phyloP scores from a whole-genome alignment of 1,140 invertebrate genomes.

The Drosophila azteca region DNA sequence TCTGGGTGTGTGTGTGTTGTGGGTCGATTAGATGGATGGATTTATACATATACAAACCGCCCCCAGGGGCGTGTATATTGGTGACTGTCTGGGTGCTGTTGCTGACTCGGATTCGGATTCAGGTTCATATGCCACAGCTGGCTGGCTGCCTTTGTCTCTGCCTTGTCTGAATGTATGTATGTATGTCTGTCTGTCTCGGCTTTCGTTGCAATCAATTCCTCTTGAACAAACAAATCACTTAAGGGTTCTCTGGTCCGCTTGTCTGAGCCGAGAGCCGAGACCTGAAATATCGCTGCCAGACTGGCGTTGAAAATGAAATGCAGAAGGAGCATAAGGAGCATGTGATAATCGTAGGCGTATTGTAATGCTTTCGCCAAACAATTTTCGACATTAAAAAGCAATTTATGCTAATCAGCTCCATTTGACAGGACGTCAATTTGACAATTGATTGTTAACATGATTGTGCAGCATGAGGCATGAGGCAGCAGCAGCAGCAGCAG shows the following conservation, averaged over 20 bases:
- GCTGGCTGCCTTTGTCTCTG: conserved; percentile 26
- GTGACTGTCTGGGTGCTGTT: conserved; percentile 8
- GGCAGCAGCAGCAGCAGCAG: too few species aligned
- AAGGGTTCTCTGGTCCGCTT: conserved; percentile 20
- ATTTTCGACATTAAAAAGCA: conserved; percentile 43
- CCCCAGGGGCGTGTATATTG: not conserved
- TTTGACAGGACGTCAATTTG: conserved; percentile 25
- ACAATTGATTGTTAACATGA: conserved; percentile 17
- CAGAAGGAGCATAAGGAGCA: conserved; percentile 24
- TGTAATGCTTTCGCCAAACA: conserved; percentile 23
- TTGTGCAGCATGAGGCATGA: not conserved
- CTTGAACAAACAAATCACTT: conserved; percentile 65
- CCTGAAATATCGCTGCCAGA: conserved; percentile 35
- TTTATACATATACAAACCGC: conserved; percentile 44
- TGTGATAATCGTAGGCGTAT: conserved; percentile 44
- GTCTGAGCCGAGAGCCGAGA: conserved; percentile 7
- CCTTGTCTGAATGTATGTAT: not conserved
- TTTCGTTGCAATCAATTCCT: conserved; percentile 58
- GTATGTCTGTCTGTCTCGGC: conserved; percentile 28
- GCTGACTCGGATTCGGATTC: conserved; percentile 15
- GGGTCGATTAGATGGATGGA: conserved; percentile 32
- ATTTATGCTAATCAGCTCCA: conserved; percentile 46
- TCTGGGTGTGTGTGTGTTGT: not conserved
- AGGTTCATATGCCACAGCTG: conserved; percentile 39
- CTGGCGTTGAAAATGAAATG: conserved; percentile 30